These are phyloP conservation scores for Tribolium freemani DNA, from an alignment of 2,888 invertebrate species.

Conservation along the genomic window DNA sequence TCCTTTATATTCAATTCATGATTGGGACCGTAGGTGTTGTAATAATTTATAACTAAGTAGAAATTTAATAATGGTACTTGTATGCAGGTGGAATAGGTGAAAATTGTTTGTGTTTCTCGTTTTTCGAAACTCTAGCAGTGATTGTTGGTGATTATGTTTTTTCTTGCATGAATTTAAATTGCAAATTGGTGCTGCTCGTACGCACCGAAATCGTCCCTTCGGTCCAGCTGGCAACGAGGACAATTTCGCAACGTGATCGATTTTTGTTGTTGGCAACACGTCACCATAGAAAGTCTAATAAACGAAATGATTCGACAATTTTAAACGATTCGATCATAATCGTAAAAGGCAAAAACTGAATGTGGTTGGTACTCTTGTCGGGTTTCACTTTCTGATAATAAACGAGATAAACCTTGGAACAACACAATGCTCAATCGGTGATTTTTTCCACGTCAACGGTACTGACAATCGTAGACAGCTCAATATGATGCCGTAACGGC, in stretches of 20 bases:
- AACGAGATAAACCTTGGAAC: slow-evolving; percentile 40
- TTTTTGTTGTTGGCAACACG: slow-evolving; percentile 37
- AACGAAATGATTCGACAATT: slow-evolving; percentile 42
- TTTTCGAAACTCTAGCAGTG: too few species aligned
- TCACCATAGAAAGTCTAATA: slow-evolving; percentile 41
- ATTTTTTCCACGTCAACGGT: slow-evolving; percentile 33
- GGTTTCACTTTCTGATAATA: slow-evolving; percentile 46
- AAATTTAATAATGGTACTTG: too few species aligned
- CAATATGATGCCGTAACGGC: slow-evolving; percentile 22
- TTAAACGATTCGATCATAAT: slow-evolving; percentile 41
- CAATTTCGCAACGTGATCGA: slow-evolving; percentile 37
- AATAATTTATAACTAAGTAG: too few species aligned
- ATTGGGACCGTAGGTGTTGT: too few species aligned
- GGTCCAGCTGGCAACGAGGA: slow-evolving; percentile 27
- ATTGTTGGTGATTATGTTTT: too few species aligned
- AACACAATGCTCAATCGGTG: slow-evolving; percentile 28
- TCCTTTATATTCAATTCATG: too few species aligned
- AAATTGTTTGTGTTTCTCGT: too few species aligned
- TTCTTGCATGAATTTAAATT: too few species aligned
- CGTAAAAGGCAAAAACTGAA: slow-evolving; percentile 41
- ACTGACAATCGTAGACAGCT: slow-evolving; percentile 36
- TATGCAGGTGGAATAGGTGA: too few species aligned
- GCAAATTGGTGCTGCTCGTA: background rate
- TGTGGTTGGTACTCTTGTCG: slow-evolving; percentile 40
- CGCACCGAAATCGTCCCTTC: background rate